Evolutionary conservation across 2,113 vertebrate species (phyloP), one percentile per base, ranked within the genome.

Genomic region (Protobothrops flavoviridis): DNA sequence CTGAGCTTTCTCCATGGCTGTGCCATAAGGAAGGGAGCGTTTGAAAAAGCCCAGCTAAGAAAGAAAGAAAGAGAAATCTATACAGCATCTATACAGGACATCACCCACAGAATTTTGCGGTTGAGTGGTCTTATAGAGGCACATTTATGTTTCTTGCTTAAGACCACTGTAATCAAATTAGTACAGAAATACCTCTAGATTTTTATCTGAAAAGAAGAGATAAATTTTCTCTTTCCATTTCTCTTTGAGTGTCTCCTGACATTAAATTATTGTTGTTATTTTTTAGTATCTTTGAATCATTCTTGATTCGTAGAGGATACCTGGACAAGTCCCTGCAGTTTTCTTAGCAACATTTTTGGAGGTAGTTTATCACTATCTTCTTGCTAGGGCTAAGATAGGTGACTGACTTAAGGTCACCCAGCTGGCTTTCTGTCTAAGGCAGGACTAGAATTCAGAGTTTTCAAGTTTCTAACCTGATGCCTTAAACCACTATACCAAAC

Each of bases 1-100:
- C 88, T 99, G 98, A 5, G 99, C 99, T 97, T 99, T 99, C 97
- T 99, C 99, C 99, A 99, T 99, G 93, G 99, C 98, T 0, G 99
- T 99, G 97, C 99, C 98, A 0, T 99, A 99, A 0, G 98, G 98
- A 45, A 98, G 96, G 9, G 99, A 98, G 93, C 99, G 98, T 96
- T 99, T 99, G 96, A 99, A 99, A 98, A 99, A 99, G 92, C 98
- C 99, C 4, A 99, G 97, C 99, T 99, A 94, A 50, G 87, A 55
- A 55, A 74, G 45, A 43, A 81, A 81, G 69, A 8, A 74, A 74
- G 91, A 39, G 39, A 39, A 39, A 39, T 39, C 39, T 39, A 39
- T 39, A 39, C 39, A 39, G 21, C n/a, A 9, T 13, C n/a, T 29
- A 39, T 0, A 11, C 1, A 50, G 1, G 4, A 26, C 17, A 33